phyloP scores from a whole-genome alignment of 2,888 invertebrate species.

The Lithophane leautieri region DNA sequence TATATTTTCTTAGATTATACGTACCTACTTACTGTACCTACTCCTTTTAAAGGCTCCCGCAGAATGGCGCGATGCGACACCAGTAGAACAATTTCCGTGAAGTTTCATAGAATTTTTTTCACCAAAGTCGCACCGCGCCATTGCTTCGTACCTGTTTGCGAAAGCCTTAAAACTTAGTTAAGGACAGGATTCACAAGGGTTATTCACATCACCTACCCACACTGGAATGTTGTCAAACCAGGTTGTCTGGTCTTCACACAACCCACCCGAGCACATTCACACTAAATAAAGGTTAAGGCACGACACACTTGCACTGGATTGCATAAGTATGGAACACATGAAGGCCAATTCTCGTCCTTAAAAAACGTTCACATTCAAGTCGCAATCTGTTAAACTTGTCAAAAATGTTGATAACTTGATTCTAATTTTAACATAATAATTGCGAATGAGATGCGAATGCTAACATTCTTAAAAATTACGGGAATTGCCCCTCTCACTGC shows the following conservation, averaged over 20 bases:
- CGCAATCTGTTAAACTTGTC: no score
- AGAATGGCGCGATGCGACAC: no score
- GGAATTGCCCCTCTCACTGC: no score
- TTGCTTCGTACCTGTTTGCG: no score
- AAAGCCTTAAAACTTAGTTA: not conserved
- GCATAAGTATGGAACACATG: not conserved
- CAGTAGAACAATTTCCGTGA: no score
- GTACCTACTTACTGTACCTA: not conserved
- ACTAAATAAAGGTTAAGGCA: conserved; percentile 10
- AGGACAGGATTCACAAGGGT: not conserved
- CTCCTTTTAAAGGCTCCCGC: not conserved
- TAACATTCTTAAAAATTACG: no score
- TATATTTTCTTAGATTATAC: not conserved
- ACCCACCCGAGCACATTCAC: not conserved
- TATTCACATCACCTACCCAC: not conserved
- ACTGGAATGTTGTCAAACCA: conserved; percentile 12
- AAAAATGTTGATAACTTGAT: no score
- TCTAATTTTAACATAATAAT: no score
- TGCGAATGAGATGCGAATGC: no score
- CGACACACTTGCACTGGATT: not conserved
- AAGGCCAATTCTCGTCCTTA: not conserved
- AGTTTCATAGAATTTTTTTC: no score
- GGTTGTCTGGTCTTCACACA: conserved; percentile 6
- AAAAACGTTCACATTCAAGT: no score
- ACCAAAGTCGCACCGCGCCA: no score